Conservation (phyloP, 2,797 vertebrate genomes). For the Poecilia velifera region DNA sequence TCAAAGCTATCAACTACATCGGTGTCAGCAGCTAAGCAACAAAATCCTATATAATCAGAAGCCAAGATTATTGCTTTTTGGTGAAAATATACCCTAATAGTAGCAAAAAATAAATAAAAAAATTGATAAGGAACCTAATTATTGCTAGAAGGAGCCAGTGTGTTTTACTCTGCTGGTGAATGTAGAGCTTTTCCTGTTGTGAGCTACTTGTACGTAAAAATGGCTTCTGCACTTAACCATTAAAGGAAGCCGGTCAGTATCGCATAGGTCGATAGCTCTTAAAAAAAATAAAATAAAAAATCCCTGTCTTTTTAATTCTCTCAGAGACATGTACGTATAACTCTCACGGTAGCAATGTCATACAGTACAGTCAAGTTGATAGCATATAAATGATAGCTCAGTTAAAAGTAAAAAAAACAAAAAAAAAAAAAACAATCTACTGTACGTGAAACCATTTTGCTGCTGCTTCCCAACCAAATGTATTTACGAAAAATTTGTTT, state of each 20-base stretch:
- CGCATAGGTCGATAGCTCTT: constrained; percentile 86
- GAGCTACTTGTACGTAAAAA: constrained; percentile 44
- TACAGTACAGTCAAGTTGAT: constrained; percentile 83
- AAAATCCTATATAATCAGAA: constrained; percentile 43
- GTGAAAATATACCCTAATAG: constrained; percentile 56
- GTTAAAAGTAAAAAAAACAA: constrained; percentile 52
- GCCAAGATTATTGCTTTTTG: constrained; percentile 42
- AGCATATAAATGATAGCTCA: constrained; percentile 76
- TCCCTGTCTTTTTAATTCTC: constrained; percentile 74
- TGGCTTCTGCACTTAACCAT: constrained; percentile 77
- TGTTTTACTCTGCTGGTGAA: constrained; percentile 74
- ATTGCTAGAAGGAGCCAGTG: constrained; percentile 60
- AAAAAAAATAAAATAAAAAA: constrained; percentile 29
- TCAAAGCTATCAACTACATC: constrained; percentile 44
- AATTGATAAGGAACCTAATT: constrained; percentile 59
- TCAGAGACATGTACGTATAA: constrained; percentile 76
- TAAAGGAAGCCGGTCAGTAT: constrained; percentile 90
- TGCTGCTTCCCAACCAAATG: constrained; percentile 88
- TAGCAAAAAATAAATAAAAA: constrained; percentile 22
- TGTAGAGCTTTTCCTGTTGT: constrained; percentile 66
- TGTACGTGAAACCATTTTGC: constrained; percentile 88
- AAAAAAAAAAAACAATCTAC: constrained; percentile 69
- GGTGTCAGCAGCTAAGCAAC: constrained; percentile 54
- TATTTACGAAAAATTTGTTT: constrained; percentile 85
- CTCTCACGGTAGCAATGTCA: constrained; percentile 77